Evolutionary conservation across 2,888 invertebrate genomes (phyloP), one percentile per base, ranked within the genome.

Genomic region (Hypena proboscidalis): DNA sequence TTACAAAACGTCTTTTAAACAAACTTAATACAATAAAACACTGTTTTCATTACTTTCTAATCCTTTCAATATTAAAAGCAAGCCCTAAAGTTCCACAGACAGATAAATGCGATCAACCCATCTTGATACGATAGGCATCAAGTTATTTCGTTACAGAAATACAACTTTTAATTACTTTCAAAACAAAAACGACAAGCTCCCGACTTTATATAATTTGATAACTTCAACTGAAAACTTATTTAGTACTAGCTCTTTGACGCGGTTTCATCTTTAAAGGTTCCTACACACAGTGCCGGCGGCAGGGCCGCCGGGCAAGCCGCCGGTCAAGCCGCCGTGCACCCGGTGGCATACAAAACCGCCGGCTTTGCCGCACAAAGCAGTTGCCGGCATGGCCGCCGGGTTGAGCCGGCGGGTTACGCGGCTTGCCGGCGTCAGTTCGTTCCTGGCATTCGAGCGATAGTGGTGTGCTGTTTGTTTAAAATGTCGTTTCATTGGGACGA

Each of bases 141-240:
- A 59, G 52, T 65, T 66, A 67, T 68, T 68, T 63, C 50, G 57
- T 58, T 55, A 68, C 57, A 57, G 56, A 60, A 58, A 53, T 33
- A 42, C 21, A 72, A 74, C 67, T 74, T 74, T 70, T 74, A 74
- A 74, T 74, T 74, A 71, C 68, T 74, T 74, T 56, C 27, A 37
- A 61, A 71, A 74, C 65, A 70, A 68, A 73, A 74, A 66, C 55
- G 70, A 58, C 61, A 43, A 54, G 46, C 40, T 47, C 21, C 56
- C 44, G 54, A 64, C 59, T 67, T 67, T 57, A 60, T 62, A 58
- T 62, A 64, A 67, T 70, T 67, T 57, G 63, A 53, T 62, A 58
- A 58, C 56, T 67, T 59, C 36, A 60, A 56, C 37, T 45, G 39
- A 52, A 48, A n/a, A n/a, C n/a, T n/a, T n/a, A n/a, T n/a, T n/a